These are phyloP conservation scores for Anniella stebbinsi DNA, from an alignment of 2,797 vertebrate genomes.

Conservation along the genomic window DNA sequence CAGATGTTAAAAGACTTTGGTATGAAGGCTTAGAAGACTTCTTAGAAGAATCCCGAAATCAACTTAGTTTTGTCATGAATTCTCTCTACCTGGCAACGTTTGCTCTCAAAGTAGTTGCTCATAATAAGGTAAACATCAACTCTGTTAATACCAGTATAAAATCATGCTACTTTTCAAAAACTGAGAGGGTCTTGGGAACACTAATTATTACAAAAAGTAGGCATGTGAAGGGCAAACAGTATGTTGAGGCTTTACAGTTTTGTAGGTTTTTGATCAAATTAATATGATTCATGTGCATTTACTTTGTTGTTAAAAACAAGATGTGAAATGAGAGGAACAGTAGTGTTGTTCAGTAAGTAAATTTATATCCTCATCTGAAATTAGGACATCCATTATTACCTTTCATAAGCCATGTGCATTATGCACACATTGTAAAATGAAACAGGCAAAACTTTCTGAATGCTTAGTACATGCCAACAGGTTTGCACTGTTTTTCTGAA, in stretches of 20 bases:
- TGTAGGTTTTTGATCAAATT: background rate
- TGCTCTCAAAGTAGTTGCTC: conserved; percentile 95
- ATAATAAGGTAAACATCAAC: conserved; percentile 88
- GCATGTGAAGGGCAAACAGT: background rate
- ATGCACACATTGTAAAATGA: background rate
- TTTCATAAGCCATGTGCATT: background rate
- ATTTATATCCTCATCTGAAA: conserved; percentile 4
- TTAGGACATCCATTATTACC: background rate
- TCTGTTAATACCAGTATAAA: background rate
- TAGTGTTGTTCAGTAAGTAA: background rate
- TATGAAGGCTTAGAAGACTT: conserved; percentile 98
- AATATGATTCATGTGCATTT: accelerated
- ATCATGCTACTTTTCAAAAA: background rate
- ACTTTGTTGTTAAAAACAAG: background rate
- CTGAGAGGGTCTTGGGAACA: background rate
- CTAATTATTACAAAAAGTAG: background rate
- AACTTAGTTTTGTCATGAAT: conserved; percentile 99
- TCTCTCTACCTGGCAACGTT: conserved; percentile 97
- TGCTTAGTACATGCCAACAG: background rate
- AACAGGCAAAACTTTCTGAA: background rate
- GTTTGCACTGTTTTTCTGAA: background rate
- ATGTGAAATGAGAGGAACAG: background rate
- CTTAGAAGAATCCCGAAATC: conserved; percentile 96
- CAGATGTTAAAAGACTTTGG: conserved; percentile 98
- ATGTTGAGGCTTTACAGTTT: background rate